Conservation (phyloP, 92 coral and sea anemone species). For the Actinernus sp. region DNA sequence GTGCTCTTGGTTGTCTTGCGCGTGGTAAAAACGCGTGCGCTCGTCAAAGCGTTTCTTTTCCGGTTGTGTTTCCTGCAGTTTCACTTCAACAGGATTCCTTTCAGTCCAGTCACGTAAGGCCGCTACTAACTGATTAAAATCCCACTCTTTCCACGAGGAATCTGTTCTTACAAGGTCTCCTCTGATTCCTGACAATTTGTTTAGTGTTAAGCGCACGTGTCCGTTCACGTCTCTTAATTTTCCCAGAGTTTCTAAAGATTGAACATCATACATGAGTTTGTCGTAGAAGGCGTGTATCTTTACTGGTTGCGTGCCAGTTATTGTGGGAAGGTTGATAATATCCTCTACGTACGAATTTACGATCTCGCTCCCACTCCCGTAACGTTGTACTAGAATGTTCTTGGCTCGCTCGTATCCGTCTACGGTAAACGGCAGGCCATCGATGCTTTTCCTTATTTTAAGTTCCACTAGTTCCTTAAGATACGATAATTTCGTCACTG, state of each 20-base stretch:
- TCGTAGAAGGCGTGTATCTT: slow-evolving; percentile 58
- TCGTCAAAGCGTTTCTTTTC: too few relatives aligned
- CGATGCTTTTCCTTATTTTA: slow-evolving; percentile 39
- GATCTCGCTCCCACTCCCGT: slow-evolving; percentile 52
- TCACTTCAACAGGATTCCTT: slow-evolving; percentile 59
- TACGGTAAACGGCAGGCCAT: slow-evolving; percentile 65
- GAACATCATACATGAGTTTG: slow-evolving; percentile 41
- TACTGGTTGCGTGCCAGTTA: slow-evolving; percentile 30
- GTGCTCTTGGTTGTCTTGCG: too few relatives aligned
- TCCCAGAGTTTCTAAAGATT: slow-evolving; percentile 57
- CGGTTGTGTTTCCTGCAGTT: too few relatives aligned
- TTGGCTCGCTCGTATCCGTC: slow-evolving; percentile 58
- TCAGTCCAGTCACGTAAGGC: slow-evolving; percentile 56
- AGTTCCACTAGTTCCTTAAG: slow-evolving; percentile 58
- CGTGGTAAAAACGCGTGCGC: too few relatives aligned
- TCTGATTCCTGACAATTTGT: slow-evolving; percentile 55
- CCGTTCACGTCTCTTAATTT: slow-evolving; percentile 54
- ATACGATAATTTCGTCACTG: slow-evolving; percentile 60
- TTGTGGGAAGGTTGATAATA: slow-evolving; percentile 59
- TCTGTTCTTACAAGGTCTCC: slow-evolving; percentile 59
- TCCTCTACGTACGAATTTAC: slow-evolving; percentile 45
- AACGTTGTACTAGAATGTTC: slow-evolving; percentile 53
- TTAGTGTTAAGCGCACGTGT: slow-evolving; percentile 33
- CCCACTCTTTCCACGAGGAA: slow-evolving; percentile 65
- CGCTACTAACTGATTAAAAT: slow-evolving; percentile 34